phyloP scores from a whole-genome alignment of 1,140 invertebrate species.

The Spodoptera frugiperda region DNA sequence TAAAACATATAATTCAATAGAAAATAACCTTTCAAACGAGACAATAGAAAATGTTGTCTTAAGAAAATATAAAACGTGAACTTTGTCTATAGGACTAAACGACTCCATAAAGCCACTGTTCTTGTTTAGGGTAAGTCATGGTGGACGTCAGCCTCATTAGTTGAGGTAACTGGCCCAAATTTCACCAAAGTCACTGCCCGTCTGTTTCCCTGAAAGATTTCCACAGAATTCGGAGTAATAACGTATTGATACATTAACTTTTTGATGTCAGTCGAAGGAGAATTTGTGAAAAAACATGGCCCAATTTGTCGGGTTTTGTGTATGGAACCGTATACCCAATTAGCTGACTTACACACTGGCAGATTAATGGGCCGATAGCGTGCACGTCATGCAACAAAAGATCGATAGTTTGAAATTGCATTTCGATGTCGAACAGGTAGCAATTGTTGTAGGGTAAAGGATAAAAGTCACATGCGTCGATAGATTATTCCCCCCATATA shows the following conservation, averaged over 20 bases:
- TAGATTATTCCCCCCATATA: neutral
- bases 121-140: conserved; percentile 70
- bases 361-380: conserved; percentile 24
- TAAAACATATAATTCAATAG: no score
- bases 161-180: conserved; percentile 78
- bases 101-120: conserved; percentile 62
- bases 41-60: no score
- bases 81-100: neutral
- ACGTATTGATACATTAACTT: conserved; percentile 29
- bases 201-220: conserved; percentile 65
- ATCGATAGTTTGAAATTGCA: conserved; percentile 38
- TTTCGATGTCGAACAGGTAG: conserved; percentile 15
- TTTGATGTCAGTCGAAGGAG: conserved; percentile 7
- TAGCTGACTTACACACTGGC: conserved; percentile 15
- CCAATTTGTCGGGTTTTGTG: conserved; percentile 7
- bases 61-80: no score
- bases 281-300: conserved; percentile 29
- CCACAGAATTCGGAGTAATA: conserved; percentile 22
- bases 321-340: conserved; percentile 21
- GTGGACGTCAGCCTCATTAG: conserved; percentile 81
- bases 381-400: conserved; percentile 19
- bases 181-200: conserved; percentile 75
- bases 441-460: neutral
- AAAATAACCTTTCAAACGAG: no score
- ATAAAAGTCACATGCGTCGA: neutral